phyloP scores from a whole-genome alignment of 2,888 invertebrate genomes.

The Trilocha varians region DNA sequence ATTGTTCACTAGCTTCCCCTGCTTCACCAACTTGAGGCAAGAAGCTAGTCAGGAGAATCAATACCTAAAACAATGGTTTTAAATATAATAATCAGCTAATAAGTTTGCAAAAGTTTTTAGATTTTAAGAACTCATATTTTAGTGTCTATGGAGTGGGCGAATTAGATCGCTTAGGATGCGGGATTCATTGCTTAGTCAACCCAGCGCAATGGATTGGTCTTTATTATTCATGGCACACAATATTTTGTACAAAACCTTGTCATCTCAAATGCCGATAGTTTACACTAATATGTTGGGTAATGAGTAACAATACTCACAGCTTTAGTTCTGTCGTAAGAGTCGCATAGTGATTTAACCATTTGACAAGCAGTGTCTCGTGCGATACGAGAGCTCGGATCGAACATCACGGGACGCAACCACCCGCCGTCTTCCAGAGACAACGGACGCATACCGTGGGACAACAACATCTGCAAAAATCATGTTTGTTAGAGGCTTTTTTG shows the following conservation, averaged over 20 bases:
- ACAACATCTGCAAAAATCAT: constrained; percentile 35
- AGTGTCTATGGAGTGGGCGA: too few species aligned
- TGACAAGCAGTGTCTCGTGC: constrained; percentile 92
- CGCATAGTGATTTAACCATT: constrained; percentile 88
- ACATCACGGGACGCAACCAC: constrained; percentile 94
- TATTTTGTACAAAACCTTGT: too few species aligned
- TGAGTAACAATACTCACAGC: constrained; percentile 37
- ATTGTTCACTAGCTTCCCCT: constrained; percentile 95
- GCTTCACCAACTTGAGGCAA: constrained; percentile 88
- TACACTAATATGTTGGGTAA: too few species aligned
- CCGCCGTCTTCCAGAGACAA: constrained; percentile 79
- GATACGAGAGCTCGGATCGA: constrained; percentile 91
- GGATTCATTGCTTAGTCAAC: too few species aligned
- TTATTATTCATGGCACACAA: too few species aligned
- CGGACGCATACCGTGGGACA: constrained; percentile 69
- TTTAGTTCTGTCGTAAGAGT: constrained; percentile 65
- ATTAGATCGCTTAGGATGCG: too few species aligned
- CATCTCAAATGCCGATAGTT: too few species aligned
- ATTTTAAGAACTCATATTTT: too few species aligned
- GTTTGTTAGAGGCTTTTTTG: neutral
- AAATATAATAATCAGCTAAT: neutral
- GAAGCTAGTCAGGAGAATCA: constrained; percentile 91
- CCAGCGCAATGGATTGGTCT: too few species aligned
- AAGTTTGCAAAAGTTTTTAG: too few species aligned
- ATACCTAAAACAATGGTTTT: constrained; percentile 64